Evolutionary conservation across 1,140 invertebrate genomes (phyloP), one percentile per base, ranked within the genome.

Genomic region (Drosophila rufa): DNA sequence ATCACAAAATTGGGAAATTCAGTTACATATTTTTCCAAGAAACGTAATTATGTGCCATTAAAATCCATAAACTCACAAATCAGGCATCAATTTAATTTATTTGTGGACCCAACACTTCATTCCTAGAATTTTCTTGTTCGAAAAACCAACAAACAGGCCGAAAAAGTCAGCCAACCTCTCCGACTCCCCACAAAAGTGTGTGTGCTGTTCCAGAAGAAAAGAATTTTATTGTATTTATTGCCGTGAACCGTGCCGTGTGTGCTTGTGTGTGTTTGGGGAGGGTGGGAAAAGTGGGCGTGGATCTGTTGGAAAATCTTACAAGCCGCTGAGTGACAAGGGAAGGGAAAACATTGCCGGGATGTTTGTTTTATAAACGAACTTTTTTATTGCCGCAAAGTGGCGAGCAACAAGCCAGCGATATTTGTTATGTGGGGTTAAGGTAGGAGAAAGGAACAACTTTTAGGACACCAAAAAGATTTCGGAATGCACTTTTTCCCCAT

Each of bases 361-460:
- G 81, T 84, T 80, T 85, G 82, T 80, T 85, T 85, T 82, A 86
- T 86, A 85, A 86, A 79, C 82, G 79, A 86, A 75, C 79, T 86
- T 82, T 83, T 85, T 86, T 73, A 85, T 86, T 86, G 82, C 82
- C 75, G 50, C 79, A 79, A 86, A 84, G 73, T 83, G 80, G 75
- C 74, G 56, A 75, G 79, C 75, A 76, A 79, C 75, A 82, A 82
- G 80, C 80, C 53, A 40, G 19, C 36, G 19, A 38, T 38, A 38
- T 38, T 38, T 55, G 6, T 36, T 45, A 22, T 22, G 4, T 22
- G 9, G 50, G 51, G 6, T 22, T 22, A 75, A 74, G 74, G 40
- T 43, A 15, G 17, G 19, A 9, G 9, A 33, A 12, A 3, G 33
- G 9, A 1, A 15, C 27, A 59, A 47, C 33, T 33, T 61, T 61